These are phyloP conservation scores for Camelus dromedarius DNA, from an alignment of 2,113 vertebrate species.

Conservation along the genomic window DNA sequence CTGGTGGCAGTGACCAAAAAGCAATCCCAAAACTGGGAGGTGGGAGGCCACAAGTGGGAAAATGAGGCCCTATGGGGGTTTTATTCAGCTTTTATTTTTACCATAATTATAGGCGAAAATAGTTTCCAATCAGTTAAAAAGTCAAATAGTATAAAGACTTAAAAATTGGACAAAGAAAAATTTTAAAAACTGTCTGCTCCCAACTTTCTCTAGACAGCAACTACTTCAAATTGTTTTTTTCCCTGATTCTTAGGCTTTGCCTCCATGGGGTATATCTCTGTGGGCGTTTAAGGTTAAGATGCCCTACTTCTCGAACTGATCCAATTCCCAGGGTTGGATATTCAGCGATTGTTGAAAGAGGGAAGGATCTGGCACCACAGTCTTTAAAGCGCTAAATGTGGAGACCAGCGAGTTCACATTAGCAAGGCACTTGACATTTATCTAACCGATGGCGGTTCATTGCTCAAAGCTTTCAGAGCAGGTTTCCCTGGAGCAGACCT, in stretches of 20 bases:
- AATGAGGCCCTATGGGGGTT: neutral
- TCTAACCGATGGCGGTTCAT: neutral
- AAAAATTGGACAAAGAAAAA: neutral
- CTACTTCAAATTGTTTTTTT: neutral
- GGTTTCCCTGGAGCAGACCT: neutral
- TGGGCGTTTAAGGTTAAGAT: neutral
- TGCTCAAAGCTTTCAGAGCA: neutral
- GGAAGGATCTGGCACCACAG: neutral
- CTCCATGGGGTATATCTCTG: neutral
- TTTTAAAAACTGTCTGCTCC: neutral
- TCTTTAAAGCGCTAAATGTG: too few relatives aligned
- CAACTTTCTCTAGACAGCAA: neutral
- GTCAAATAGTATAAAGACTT: neutral
- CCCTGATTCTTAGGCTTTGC: neutral
- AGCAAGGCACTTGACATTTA: fast-evolving
- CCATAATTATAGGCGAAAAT: neutral
- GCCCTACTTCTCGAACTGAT: neutral
- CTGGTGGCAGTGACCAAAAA: too few relatives aligned
- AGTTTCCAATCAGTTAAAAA: neutral
- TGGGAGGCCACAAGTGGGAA: neutral
- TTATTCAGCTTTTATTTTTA: neutral
- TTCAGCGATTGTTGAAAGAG: neutral
- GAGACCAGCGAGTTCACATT: fast-evolving
- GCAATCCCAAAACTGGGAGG: too few relatives aligned
- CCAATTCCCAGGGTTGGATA: neutral